phyloP scores from a whole-genome alignment of 2,113 vertebrate species.

The Oxygymnocypris stewartii region DNA sequence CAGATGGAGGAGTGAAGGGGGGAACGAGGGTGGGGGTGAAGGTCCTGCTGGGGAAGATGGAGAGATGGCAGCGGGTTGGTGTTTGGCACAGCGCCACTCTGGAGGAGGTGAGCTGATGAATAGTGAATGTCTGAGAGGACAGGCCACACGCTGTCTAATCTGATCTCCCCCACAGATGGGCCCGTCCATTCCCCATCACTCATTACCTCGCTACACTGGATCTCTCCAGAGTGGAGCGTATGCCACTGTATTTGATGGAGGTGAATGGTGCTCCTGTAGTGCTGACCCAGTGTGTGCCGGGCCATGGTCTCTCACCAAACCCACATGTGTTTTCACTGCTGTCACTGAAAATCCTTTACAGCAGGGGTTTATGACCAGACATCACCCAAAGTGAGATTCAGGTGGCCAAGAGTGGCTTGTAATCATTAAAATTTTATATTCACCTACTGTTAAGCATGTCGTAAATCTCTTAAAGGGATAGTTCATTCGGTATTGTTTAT shows the following conservation, averaged over 20 bases:
- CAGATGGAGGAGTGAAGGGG: conserved; percentile 44
- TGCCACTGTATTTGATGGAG: conserved; percentile 43
- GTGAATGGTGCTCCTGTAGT: conserved; percentile 18
- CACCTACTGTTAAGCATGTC: conserved; percentile 2
- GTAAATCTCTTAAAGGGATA: background rate
- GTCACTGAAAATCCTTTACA: conserved; percentile 27
- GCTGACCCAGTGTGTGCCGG: background rate
- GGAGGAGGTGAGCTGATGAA: conserved; percentile 53
- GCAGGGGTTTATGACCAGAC: conserved; percentile 28
- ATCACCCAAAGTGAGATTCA: background rate
- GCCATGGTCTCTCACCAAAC: conserved; percentile 12
- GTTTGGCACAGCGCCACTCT: conserved; percentile 45
- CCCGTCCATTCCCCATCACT: conserved; percentile 42
- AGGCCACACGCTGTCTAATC: conserved; percentile 49
- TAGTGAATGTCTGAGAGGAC: conserved; percentile 52
- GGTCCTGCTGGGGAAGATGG: conserved; percentile 33
- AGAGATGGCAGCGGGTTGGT: conserved; percentile 13
- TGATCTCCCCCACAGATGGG: conserved; percentile 50
- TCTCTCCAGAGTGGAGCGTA: background rate
- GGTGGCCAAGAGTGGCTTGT: conserved; percentile 25
- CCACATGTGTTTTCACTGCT: conserved; percentile 13
- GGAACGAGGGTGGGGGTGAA: background rate
- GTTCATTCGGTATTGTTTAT: background rate
- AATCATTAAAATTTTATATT: conserved; percentile 23
- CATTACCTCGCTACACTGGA: conserved; percentile 9